A percentile compares a stretch with the other conserved stretches of the same genome.
Conservation (phyloP, 2,113 vertebrate species). For the Petaurus breviceps region DNA sequence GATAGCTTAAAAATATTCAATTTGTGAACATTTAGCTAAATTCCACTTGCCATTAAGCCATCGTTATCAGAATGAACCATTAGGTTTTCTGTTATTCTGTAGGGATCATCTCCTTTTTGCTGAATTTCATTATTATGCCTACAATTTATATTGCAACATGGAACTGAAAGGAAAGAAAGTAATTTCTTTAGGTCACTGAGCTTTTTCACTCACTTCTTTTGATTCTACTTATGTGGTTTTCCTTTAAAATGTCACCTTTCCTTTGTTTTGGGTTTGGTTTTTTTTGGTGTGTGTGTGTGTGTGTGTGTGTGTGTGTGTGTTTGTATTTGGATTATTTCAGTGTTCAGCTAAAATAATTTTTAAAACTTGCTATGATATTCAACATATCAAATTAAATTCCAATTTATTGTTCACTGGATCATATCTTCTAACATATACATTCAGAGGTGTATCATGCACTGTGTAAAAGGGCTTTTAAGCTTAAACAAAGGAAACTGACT, state of each 20-base stretch:
- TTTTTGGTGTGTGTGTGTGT: neutral
- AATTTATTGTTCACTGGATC: conserved; percentile 72
- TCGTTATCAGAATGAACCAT: conserved; percentile 55
- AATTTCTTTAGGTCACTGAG: conserved; percentile 64
- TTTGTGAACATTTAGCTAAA: conserved; percentile 63
- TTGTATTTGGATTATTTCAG: conserved; percentile 68
- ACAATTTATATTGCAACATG: conserved; percentile 70
- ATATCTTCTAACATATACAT: conserved; percentile 75
- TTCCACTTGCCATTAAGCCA: conserved; percentile 67
- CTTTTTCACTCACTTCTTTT: conserved; percentile 67
- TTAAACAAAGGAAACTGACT: conserved; percentile 80
- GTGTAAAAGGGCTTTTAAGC: conserved; percentile 77
- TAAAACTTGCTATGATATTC: conserved; percentile 38
- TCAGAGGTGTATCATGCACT: conserved; percentile 81
- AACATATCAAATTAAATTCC: conserved; percentile 71
- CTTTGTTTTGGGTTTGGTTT: conserved; percentile 8
- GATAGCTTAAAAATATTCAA: conserved; percentile 70
- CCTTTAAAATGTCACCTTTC: conserved; percentile 65
- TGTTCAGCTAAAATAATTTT: conserved; percentile 39
- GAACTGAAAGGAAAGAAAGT: conserved; percentile 65
- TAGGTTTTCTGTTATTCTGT: conserved; percentile 72
- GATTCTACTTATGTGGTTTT: conserved; percentile 59
- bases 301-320: neutral
- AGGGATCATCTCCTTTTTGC: conserved; percentile 51
- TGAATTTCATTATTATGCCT: conserved; percentile 70